Evolutionary conservation across 2,113 vertebrate species (phyloP).

Genomic region (Dryoscopus gambensis): DNA sequence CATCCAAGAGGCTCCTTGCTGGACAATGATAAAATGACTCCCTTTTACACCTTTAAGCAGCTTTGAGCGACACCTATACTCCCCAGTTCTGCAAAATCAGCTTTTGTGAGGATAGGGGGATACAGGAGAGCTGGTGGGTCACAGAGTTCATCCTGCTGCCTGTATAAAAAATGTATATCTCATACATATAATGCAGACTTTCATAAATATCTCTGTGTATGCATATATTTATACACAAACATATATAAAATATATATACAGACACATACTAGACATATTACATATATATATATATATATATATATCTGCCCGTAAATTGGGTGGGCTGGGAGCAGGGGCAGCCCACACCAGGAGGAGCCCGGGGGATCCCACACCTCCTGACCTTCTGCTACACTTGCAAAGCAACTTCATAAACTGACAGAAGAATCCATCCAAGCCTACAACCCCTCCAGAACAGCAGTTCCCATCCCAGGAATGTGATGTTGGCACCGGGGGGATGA

Average conservation of each 20-base stretch:
- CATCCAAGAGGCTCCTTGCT: not conserved
- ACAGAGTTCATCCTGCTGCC: accelerated
- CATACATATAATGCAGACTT: not conserved
- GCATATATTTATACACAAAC: not conserved
- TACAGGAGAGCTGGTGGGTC: not conserved
- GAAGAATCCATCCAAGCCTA: not conserved
- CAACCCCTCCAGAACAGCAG: not conserved
- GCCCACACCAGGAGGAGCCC: accelerated
- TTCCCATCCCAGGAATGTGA: not conserved
- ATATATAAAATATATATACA: too few relatives aligned
- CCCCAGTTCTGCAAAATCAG: not conserved
- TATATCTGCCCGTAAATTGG: not conserved
- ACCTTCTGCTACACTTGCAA: accelerated
- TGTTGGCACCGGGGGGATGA: not conserved
- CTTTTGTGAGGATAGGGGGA: not conserved
- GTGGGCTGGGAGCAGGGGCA: not conserved
- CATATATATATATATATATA: accelerated
- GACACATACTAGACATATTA: too few relatives aligned
- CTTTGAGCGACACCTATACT: not conserved
- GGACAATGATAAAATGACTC: accelerated
- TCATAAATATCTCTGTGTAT: too few relatives aligned
- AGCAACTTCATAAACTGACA: not conserved
- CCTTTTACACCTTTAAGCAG: not conserved
- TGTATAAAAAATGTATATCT: accelerated
- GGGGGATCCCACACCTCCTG: not conserved